Evolutionary conservation across 2,113 vertebrate species (phyloP).

Genomic region (Rhabdomys dilectus): DNA sequence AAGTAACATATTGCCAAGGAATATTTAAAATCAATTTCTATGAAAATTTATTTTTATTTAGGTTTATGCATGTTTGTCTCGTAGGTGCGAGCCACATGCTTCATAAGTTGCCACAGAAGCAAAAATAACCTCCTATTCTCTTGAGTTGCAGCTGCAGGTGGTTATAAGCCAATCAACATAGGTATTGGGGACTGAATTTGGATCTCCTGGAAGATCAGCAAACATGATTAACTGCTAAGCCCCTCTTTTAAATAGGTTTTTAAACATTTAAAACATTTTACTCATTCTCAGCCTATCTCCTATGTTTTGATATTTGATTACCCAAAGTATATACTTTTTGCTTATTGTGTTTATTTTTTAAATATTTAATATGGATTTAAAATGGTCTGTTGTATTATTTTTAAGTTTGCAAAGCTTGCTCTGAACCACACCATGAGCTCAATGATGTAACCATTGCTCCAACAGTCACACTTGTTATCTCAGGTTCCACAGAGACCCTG

Average conservation of each 20-base stretch:
- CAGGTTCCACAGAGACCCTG: not conserved
- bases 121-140: not conserved
- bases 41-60: not conserved
- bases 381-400: not conserved
- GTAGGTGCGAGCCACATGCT: not conserved
- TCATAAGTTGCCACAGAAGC: not conserved
- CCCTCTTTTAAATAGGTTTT: not conserved
- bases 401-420: not conserved
- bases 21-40: not conserved
- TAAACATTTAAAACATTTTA: not conserved
- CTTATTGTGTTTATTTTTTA: conserved; percentile 28
- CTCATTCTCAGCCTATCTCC: not conserved
- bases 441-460: not conserved
- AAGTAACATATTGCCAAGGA: not conserved
- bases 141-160: not conserved
- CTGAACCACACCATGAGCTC: not conserved
- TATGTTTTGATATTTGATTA: conserved; percentile 5
- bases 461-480: not conserved
- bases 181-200: not conserved
- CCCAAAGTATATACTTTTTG: not conserved
- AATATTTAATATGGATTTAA: not conserved
- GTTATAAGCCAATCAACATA: not conserved
- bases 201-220: not conserved
- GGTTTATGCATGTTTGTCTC: not conserved
- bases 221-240: not conserved